Evolutionary conservation across 2,888 invertebrate species (phyloP).

Genomic region (Idaea dimidiata): DNA sequence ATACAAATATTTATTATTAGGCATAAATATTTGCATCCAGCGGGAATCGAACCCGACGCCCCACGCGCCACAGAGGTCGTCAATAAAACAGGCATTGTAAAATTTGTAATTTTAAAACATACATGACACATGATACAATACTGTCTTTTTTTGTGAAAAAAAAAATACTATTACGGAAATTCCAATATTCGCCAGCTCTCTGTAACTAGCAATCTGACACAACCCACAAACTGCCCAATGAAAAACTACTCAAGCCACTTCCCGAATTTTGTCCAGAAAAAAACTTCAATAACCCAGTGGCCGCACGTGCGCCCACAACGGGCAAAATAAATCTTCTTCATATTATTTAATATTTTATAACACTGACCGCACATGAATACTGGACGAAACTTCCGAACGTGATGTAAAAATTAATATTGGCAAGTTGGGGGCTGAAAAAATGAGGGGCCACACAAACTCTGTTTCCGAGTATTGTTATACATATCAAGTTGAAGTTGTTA

Average conservation of each 20-base stretch:
- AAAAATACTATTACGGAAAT: constrained; percentile 8
- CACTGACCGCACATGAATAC: constrained; percentile 46
- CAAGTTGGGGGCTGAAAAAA: neutral
- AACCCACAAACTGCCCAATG: neutral
- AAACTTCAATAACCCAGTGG: constrained; percentile 27
- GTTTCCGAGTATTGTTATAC: neutral
- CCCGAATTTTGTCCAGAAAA: constrained; percentile 6
- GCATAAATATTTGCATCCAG: no score
- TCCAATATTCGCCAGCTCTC: constrained; percentile 5
- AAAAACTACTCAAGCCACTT: constrained; percentile 4
- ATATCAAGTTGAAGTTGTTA: neutral
- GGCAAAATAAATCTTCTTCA: constrained; percentile 56
- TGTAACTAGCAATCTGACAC: constrained; percentile 21
- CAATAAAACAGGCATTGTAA: no score
- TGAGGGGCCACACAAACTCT: neutral
- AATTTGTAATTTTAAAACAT: no score
- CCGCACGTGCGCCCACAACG: constrained; percentile 59
- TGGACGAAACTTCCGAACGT: constrained; percentile 42
- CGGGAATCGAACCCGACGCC: no score
- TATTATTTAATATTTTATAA: constrained; percentile 70
- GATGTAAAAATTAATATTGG: constrained; percentile 66
- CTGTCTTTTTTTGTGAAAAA: neutral
- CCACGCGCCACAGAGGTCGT: no score
- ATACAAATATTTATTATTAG: no score
- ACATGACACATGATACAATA: no score